A percentile compares a stretch with the other conserved stretches of the same genome.
Evolutionary conservation across 2,113 vertebrate species (phyloP).

Genomic region (Rhabdomys dilectus): DNA sequence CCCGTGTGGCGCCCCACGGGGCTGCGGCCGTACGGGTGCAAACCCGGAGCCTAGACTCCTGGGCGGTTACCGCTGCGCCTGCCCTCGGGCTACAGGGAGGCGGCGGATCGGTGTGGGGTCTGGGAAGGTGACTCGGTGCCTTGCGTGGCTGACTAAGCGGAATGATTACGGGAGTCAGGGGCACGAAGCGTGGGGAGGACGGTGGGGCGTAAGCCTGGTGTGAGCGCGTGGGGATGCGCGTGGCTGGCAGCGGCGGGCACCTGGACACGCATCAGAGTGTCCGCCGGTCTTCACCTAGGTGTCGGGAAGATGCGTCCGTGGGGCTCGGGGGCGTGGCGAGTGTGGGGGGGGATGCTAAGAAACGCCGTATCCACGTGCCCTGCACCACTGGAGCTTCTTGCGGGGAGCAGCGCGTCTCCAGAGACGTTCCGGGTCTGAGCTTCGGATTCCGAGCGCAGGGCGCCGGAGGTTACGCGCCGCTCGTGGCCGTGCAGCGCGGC

Average conservation of each 20-base stretch:
- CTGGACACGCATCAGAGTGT: background rate
- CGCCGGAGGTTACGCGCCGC: background rate
- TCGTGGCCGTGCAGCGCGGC: background rate
- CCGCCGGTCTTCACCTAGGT: background rate
- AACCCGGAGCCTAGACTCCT: background rate
- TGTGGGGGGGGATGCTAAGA: background rate
- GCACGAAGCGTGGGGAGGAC: background rate
- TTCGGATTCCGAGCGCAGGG: background rate
- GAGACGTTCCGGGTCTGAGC: rapidly evolving
- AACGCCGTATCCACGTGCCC: background rate
- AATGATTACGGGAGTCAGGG: background rate
- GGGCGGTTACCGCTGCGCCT: background rate
- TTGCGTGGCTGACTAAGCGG: background rate
- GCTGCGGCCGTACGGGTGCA: background rate
- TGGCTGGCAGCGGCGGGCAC: background rate
- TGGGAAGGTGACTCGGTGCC: background rate
- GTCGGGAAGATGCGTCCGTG: background rate
- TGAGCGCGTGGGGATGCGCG: background rate
- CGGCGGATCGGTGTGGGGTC: background rate
- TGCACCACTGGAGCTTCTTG: background rate
- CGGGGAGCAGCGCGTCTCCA: rapidly evolving
- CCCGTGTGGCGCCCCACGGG: background rate
- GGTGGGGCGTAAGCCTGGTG: background rate
- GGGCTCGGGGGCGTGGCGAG: background rate
- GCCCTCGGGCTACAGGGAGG: background rate